Evolutionary conservation across 2,797 vertebrate genomes (phyloP), one percentile per base, ranked within the genome.

Genomic region (Eurystomus glaucurus): DNA sequence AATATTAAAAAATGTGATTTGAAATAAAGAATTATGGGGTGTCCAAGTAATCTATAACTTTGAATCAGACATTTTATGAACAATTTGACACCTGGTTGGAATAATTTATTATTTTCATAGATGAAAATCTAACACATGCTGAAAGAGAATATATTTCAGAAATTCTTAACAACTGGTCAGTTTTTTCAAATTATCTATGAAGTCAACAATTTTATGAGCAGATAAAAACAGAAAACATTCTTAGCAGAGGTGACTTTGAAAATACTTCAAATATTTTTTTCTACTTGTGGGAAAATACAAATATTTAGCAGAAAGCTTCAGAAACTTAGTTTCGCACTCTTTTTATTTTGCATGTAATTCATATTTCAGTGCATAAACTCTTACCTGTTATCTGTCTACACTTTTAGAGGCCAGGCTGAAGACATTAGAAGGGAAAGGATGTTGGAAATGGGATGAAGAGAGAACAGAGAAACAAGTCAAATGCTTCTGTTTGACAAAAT

Each of bases 1-100:
- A 97, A 97, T 96, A 97, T 95, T 94, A 97, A 97, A 97, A 96
- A 88, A 60, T 88, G 39, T 82, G 81, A 60, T 68, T 97, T 96
- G 83, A 94, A 95, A 94, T 93, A 88, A 95, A 91, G 78, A 90
- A 96, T 96, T 90, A 68, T 85, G 84, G 52, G 80, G 70, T 86
- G 62, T 79, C 64, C 50, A 85, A 90, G 58, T 79, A 87, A 91
- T 95, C 83, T 55, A 72, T 86, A 93, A 90, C 83, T 94, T 93
- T 57, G 51, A 95, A 84, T 84, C 70, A 85, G 82, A 75, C 15
- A 70, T 80, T 92, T 92, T 60, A 64, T 95, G 51, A 91, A 85
- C 64, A 88, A 71, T 92, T 64, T 94, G 84, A 88, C 77, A 87
- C 50, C 66, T 94, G 46, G 64, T 77, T 91, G 52, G 66, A 95